Evolutionary conservation across 2,888 invertebrate species (phyloP).

Genomic region (Scelioninae gen. 1): DNA sequence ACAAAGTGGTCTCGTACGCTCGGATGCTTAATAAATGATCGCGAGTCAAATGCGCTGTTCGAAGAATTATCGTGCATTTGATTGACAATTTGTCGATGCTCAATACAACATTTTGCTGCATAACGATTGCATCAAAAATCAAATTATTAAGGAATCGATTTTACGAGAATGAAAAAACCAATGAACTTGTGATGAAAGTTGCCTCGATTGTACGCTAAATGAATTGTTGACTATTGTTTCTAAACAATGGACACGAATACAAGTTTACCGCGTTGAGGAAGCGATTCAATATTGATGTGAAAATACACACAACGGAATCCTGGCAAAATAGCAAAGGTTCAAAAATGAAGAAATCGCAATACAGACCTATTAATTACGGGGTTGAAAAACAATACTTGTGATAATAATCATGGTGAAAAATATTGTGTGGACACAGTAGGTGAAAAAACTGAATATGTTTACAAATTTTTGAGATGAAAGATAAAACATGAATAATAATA

Average conservation of each 20-base stretch:
- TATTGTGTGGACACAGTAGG: no score
- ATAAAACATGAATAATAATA: no score
- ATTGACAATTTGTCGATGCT: slow-evolving; percentile 54
- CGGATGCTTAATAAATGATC: slow-evolving; percentile 45
- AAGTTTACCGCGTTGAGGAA: slow-evolving; percentile 53
- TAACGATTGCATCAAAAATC: slow-evolving; percentile 46
- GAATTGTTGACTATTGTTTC: slow-evolving; percentile 69
- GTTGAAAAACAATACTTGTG: slow-evolving; percentile 19
- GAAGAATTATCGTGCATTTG: slow-evolving; percentile 52
- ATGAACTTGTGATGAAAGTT: slow-evolving; percentile 58
- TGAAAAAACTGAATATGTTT: no score
- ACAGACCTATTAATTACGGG: slow-evolving; percentile 31
- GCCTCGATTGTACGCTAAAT: slow-evolving; percentile 64
- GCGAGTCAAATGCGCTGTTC: slow-evolving; percentile 29
- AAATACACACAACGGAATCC: slow-evolving; percentile 24
- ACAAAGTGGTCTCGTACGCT: slow-evolving; percentile 37
- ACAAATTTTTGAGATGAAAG: no score
- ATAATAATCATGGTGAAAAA: no score
- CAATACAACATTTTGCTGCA: slow-evolving; percentile 39
- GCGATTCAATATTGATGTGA: slow-evolving; percentile 63
- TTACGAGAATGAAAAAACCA: slow-evolving; percentile 52
- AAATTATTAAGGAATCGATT: slow-evolving; percentile 62
- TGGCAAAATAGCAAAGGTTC: slow-evolving; percentile 28
- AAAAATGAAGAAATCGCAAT: slow-evolving; percentile 20
- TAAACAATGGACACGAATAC: slow-evolving; percentile 65